phyloP scores from a whole-genome alignment of 2,797 vertebrate species.

The Sebastes oblongus region DNA sequence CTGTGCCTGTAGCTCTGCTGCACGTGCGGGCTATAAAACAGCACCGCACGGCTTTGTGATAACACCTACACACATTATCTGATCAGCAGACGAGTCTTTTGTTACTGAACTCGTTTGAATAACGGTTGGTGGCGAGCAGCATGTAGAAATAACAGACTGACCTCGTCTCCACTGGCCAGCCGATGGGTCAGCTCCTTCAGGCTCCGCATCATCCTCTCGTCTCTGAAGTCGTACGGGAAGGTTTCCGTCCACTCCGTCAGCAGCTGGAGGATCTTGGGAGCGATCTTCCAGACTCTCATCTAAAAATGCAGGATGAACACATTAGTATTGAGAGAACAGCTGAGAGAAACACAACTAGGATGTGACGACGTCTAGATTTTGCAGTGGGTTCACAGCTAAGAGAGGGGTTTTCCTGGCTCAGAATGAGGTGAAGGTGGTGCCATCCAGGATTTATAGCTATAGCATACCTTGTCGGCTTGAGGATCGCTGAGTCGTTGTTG shows the following conservation, averaged over 20 bases:
- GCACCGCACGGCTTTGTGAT: background rate
- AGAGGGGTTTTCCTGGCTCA: too few relatives aligned
- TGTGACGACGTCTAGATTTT: background rate
- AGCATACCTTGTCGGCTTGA: conserved; percentile 87
- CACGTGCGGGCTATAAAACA: background rate
- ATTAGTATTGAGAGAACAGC: background rate
- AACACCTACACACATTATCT: conserved; percentile 10
- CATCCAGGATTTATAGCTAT: background rate
- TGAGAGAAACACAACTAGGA: background rate
- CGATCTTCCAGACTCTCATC: conserved; percentile 86
- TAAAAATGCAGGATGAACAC: conserved; percentile 52
- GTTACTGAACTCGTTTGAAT: background rate
- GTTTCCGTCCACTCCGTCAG: conserved; percentile 95
- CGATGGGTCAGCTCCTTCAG: conserved; percentile 91
- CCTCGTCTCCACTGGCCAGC: conserved; percentile 89
- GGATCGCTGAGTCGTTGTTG: conserved; percentile 87
- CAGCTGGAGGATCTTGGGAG: conserved; percentile 92
- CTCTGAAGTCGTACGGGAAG: conserved; percentile 94
- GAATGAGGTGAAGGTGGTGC: too few relatives aligned
- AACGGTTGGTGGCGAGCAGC: background rate
- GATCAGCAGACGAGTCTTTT: background rate
- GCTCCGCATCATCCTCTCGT: conserved; percentile 94
- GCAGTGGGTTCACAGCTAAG: background rate
- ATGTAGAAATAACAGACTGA: conserved; percentile 62
- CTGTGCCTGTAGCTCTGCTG: conserved; percentile 32